Percentiles rank a stretch among this genome's conserved stretches.
Conservation (phyloP, 2,888 invertebrate genomes). For the Epinotia bilunana region DNA sequence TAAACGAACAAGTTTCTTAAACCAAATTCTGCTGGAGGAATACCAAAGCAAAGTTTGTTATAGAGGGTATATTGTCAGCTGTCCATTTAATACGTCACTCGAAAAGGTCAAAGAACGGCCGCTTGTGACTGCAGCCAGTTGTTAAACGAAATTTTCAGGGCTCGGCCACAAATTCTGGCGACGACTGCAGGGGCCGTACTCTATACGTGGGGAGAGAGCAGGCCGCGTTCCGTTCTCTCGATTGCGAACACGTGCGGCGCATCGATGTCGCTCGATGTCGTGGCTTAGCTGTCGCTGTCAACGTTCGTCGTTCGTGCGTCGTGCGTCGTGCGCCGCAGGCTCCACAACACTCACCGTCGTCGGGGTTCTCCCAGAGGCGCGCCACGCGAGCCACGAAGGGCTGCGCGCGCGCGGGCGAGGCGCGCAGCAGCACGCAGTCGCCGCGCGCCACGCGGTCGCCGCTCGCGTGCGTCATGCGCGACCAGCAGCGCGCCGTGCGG, state of each 20-base stretch:
- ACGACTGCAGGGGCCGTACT: too few species aligned
- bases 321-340: too few species aligned
- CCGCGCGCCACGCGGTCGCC: constrained; percentile 94
- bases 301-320: too few species aligned
- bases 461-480: constrained; percentile 94
- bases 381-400: constrained; percentile 98
- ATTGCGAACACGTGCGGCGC: too few species aligned
- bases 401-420: constrained; percentile 90
- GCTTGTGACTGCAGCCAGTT: too few species aligned
- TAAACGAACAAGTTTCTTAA: neutral
- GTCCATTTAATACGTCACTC: neutral
- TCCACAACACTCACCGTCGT: constrained; percentile 88
- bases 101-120: neutral
- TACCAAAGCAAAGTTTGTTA: neutral
- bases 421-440: constrained; percentile 96
- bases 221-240: too few species aligned
- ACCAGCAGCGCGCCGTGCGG: constrained; percentile 93
- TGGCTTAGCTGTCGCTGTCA: too few species aligned
- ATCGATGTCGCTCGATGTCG: too few species aligned
- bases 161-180: too few species aligned
- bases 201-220: too few species aligned
- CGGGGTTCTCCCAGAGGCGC: constrained; percentile 97
- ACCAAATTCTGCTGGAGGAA: neutral
- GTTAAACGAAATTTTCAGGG: too few species aligned
- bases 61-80: too few species aligned